A percentile compares a stretch with the other conserved stretches of the same genome.
Evolutionary conservation across 2,797 vertebrate genomes (phyloP).

Genomic region (Coracias cyanogaster): DNA sequence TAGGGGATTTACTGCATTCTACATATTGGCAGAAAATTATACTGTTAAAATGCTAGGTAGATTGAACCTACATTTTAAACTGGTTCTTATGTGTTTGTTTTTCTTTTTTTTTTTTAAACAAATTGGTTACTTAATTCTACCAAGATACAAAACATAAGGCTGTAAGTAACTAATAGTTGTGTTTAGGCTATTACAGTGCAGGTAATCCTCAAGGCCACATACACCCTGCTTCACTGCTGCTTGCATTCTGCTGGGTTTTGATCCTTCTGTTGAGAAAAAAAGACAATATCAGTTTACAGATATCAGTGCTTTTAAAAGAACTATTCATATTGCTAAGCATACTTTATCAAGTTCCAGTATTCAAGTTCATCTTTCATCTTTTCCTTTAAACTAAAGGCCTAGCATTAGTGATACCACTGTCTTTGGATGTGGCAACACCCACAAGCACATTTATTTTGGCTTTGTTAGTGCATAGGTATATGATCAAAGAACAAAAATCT

Average conservation of each 20-base stretch:
- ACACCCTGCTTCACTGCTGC: conserved; percentile 93
- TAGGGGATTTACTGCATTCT: conserved; percentile 79
- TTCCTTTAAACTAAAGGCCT: not conserved
- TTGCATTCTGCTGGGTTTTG: conserved; percentile 97
- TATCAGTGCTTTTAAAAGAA: not conserved
- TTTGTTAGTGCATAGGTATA: not conserved
- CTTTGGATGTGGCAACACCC: not conserved
- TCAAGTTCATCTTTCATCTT: not conserved
- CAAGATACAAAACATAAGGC: conserved; percentile 99
- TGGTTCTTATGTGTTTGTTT: conserved; percentile 83
- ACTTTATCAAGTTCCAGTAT: not conserved
- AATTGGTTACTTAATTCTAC: conserved; percentile 92
- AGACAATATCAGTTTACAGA: conserved; percentile 26
- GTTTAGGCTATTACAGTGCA: conserved; percentile 96
- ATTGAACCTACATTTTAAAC: conserved; percentile 86
- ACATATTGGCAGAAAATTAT: conserved; percentile 86
- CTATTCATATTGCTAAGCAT: not conserved
- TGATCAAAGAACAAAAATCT: not conserved
- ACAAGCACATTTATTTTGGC: not conserved
- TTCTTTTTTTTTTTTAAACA: conserved; percentile 82
- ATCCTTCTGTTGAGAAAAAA: conserved; percentile 91
- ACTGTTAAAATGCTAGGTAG: conserved; percentile 93
- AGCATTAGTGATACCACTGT: not conserved
- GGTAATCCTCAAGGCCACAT: conserved; percentile 92
- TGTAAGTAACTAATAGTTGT: conserved; percentile 94